phyloP scores from a whole-genome alignment of 2,888 invertebrate species.

The Xestia ashworthii region DNA sequence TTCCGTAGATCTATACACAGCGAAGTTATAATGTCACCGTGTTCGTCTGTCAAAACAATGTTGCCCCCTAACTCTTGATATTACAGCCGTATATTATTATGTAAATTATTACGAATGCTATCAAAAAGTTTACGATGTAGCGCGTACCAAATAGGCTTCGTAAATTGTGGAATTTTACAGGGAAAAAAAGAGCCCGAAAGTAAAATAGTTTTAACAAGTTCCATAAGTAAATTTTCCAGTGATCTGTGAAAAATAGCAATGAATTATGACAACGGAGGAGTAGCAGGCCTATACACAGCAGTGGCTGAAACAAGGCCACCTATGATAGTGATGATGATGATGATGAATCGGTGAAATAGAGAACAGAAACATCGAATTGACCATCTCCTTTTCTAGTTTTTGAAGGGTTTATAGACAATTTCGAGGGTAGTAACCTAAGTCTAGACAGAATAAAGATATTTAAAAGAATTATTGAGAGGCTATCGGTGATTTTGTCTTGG shows the following conservation, averaged over 20 bases:
- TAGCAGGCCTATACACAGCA: background rate
- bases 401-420: background rate
- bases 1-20: constrained; percentile 27
- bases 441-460: background rate
- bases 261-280: background rate
- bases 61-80: constrained; percentile 20
- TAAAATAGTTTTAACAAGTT: background rate
- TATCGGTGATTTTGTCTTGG: background rate
- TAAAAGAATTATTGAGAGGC: background rate
- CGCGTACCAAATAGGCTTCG: background rate
- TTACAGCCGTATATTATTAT: constrained; percentile 40
- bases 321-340: background rate
- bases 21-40: constrained; percentile 32
- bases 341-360: background rate
- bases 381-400: background rate
- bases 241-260: background rate
- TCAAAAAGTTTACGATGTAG: constrained; percentile 29
- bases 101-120: constrained; percentile 43
- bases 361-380: background rate
- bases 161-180: background rate
- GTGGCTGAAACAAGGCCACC: background rate
- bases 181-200: too few relatives aligned
- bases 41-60: constrained; percentile 50
- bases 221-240: background rate
- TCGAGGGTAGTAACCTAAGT: background rate